These are phyloP conservation scores for Sylvicola cinctus DNA, from an alignment of 2,888 invertebrate genomes.

Conservation along the genomic window DNA sequence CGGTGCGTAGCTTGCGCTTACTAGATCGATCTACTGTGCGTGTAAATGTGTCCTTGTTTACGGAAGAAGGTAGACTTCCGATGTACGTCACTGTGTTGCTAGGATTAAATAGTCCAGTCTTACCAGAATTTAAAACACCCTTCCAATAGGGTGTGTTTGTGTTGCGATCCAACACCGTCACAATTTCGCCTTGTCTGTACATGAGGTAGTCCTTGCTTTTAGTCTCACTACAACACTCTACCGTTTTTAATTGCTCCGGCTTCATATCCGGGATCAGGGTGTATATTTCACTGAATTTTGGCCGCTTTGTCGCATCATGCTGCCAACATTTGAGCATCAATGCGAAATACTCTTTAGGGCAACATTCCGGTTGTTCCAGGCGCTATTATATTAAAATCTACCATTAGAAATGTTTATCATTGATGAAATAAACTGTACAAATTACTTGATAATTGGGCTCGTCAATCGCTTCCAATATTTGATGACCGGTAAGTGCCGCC, in stretches of 20 bases:
- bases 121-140: constrained; percentile 71
- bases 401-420: background rate
- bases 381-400: constrained; percentile 29
- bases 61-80: constrained; percentile 29
- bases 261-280: constrained; percentile 61
- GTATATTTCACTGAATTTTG: constrained; percentile 73
- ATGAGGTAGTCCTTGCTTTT: constrained; percentile 50
- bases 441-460: constrained; percentile 62
- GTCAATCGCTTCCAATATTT: constrained; percentile 90
- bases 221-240: constrained; percentile 27
- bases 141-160: constrained; percentile 63
- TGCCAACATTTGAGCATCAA: constrained; percentile 94
- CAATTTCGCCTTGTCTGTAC: constrained; percentile 74
- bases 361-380: constrained; percentile 82
- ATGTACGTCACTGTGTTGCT: constrained; percentile 72
- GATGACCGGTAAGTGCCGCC: constrained; percentile 83
- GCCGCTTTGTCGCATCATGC: constrained; percentile 71
- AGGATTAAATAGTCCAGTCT: constrained; percentile 86
- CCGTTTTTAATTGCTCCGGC: constrained; percentile 84
- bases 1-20: constrained; percentile 53
- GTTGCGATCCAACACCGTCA: constrained; percentile 78
- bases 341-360: constrained; percentile 79
- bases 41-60: constrained; percentile 33
- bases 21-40: constrained; percentile 32
- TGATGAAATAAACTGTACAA: constrained; percentile 1